Conservation (phyloP, 2,888 invertebrate species). For the Dynastes hyllus region DNA sequence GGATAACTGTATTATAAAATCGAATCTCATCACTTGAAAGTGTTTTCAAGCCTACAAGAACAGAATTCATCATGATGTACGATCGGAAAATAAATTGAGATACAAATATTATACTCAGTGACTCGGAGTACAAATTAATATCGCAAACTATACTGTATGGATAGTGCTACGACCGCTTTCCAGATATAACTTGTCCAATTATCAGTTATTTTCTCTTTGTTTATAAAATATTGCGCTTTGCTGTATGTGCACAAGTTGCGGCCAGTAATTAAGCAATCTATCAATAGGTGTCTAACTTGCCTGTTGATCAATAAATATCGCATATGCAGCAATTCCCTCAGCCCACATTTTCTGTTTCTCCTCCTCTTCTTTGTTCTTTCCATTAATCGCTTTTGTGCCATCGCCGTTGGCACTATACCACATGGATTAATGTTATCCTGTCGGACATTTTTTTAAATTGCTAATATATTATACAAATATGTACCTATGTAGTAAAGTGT, state of each 20-base stretch:
- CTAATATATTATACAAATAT: background rate
- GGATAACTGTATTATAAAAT: background rate
- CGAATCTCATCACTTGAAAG: background rate
- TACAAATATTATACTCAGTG: conserved; percentile 32
- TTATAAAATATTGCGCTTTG: conserved; percentile 66
- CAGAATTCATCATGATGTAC: background rate
- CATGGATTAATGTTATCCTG: conserved; percentile 6
- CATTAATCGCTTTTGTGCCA: conserved; percentile 25
- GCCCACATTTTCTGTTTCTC: conserved; percentile 51
- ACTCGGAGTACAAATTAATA: conserved; percentile 44
- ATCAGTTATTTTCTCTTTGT: conserved; percentile 68
- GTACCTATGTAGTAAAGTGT: background rate
- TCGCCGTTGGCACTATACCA: conserved; percentile 21
- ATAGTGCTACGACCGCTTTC: conserved; percentile 16
- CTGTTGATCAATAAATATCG: conserved; percentile 58
- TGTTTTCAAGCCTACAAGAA: background rate
- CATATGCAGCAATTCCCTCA: conserved; percentile 55
- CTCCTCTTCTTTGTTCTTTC: conserved; percentile 48
- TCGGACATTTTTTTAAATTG: conserved; percentile 11
- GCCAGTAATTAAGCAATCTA: conserved; percentile 70
- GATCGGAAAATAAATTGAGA: conserved; percentile 23
- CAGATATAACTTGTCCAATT: conserved; percentile 63
- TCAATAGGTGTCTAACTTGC: conserved; percentile 64
- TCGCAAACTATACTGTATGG: background rate
- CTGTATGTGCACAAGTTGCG: conserved; percentile 61